Percentiles rank a stretch among this genome's conserved stretches.
Evolutionary conservation across 2,888 invertebrate species (phyloP).

Genomic region (Ormyrus thymus): DNA sequence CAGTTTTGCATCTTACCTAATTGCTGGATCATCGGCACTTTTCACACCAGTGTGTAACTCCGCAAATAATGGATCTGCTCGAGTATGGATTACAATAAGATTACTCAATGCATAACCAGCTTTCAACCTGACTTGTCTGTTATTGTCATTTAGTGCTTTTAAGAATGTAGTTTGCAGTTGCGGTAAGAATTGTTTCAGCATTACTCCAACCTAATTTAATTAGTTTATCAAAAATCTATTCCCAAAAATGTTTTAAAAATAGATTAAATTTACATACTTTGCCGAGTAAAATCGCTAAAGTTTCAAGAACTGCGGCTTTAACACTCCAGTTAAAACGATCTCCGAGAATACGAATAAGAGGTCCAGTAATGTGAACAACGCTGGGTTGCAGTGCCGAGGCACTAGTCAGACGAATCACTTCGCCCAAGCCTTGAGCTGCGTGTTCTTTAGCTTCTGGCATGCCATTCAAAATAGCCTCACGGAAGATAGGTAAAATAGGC

Average conservation of each 20-base stretch:
- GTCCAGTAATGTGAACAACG: constrained; percentile 98
- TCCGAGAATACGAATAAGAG: constrained; percentile 96
- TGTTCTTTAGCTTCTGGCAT: constrained; percentile 96
- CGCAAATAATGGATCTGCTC: constrained; percentile 95
- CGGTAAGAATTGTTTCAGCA: constrained; percentile 98
- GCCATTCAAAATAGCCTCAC: constrained; percentile 97
- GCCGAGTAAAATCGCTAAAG: constrained; percentile 91
- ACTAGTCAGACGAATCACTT: constrained; percentile 89
- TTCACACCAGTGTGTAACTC: constrained; percentile 93
- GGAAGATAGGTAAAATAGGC: constrained; percentile 94
- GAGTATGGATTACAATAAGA: constrained; percentile 92
- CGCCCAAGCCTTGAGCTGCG: constrained; percentile 91
- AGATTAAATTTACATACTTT: constrained; percentile 79
- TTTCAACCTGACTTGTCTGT: constrained; percentile 90
- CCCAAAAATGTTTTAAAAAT: constrained; percentile 7
- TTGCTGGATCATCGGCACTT: constrained; percentile 87
- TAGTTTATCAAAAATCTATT: constrained; percentile 66
- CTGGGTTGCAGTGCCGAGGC: constrained; percentile 94
- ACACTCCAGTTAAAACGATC: constrained; percentile 95
- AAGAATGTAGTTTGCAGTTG: constrained; percentile 99
- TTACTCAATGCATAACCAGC: constrained; percentile 92
- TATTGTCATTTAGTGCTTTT: constrained; percentile 94
- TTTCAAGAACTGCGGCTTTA: constrained; percentile 96
- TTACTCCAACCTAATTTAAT: constrained; percentile 85
- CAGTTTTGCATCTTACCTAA: constrained; percentile 76